These are phyloP conservation scores for Nesidiocoris tenuis DNA, from an alignment of 2,888 invertebrate genomes.

Conservation along the genomic window DNA sequence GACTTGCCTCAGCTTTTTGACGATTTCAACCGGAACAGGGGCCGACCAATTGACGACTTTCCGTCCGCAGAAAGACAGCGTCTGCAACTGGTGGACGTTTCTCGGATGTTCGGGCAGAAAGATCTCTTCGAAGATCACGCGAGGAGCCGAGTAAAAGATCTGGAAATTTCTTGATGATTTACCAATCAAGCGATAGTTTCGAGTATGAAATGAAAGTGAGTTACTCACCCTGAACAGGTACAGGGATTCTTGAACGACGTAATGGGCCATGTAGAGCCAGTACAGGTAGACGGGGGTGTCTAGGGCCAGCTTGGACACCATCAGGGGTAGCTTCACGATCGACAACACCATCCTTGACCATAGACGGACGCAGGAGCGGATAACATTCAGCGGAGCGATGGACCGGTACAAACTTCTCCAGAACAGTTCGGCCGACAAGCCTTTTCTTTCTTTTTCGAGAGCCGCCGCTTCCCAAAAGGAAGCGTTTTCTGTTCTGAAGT, in stretches of 20 bases:
- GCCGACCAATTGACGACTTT: slow-evolving; percentile 71
- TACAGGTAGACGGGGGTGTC: slow-evolving; percentile 49
- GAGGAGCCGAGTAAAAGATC: slow-evolving; percentile 58
- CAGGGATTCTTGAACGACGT: slow-evolving; percentile 49
- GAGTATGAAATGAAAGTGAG: too few relatives aligned
- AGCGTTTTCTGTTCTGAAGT: slow-evolving; percentile 53
- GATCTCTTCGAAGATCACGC: slow-evolving; percentile 61
- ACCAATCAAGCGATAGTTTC: too few relatives aligned
- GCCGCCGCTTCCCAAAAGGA: slow-evolving; percentile 23
- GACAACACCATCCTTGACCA: slow-evolving; percentile 8
- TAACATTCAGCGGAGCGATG: background rate
- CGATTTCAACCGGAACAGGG: slow-evolving; percentile 60
- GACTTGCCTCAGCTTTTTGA: slow-evolving; percentile 55
- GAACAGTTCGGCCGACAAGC: slow-evolving; percentile 20
- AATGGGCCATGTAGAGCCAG: slow-evolving; percentile 50
- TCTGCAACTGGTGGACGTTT: slow-evolving; percentile 59
- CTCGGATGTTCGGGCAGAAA: slow-evolving; percentile 57
- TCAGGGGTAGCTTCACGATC: slow-evolving; percentile 35
- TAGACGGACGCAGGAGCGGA: background rate
- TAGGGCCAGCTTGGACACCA: slow-evolving; percentile 30
- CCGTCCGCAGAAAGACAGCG: slow-evolving; percentile 67
- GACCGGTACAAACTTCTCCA: slow-evolving; percentile 25
- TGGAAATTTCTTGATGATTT: too few relatives aligned
- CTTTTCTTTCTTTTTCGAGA: slow-evolving; percentile 36
- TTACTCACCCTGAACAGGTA: slow-evolving; percentile 47